These are phyloP conservation scores for Choreutis nemorana DNA, from an alignment of 2,888 invertebrate genomes.

Conservation along the genomic window DNA sequence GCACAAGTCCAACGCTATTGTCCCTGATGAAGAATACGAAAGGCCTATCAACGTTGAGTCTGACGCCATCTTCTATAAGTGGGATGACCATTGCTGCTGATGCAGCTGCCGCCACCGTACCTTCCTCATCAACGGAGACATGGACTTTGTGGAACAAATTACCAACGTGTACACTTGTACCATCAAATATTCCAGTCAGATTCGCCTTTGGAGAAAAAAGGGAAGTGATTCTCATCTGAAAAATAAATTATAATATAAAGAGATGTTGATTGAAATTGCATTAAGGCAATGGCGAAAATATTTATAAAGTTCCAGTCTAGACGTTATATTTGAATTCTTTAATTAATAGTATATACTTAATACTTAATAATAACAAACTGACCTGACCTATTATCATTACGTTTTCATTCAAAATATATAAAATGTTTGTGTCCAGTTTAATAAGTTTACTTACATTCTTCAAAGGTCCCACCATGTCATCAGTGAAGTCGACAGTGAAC, in stretches of 20 bases:
- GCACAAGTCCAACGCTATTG: slow-evolving; percentile 50
- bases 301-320: too few relatives aligned
- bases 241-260: slow-evolving; percentile 12
- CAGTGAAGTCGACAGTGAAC: slow-evolving; percentile 66
- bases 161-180: slow-evolving; percentile 44
- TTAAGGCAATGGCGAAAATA: too few relatives aligned
- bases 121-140: slow-evolving; percentile 71
- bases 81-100: slow-evolving; percentile 68
- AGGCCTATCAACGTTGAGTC: slow-evolving; percentile 66
- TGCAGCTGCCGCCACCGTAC: slow-evolving; percentile 71
- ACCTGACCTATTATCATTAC: too few relatives aligned
- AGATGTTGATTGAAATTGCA: too few relatives aligned
- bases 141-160: slow-evolving; percentile 70
- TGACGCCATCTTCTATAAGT: slow-evolving; percentile 62
- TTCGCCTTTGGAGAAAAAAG: slow-evolving; percentile 66
- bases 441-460: slow-evolving; percentile 46
- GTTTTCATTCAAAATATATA: too few relatives aligned
- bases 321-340: too few relatives aligned
- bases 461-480: slow-evolving; percentile 55
- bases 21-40: slow-evolving; percentile 73
- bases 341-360: too few relatives aligned
- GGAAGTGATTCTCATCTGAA: slow-evolving; percentile 66
- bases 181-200: slow-evolving; percentile 61
- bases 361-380: too few relatives aligned
- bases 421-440: background rate